Evolutionary conservation across 2,113 vertebrate genomes (phyloP).

Genomic region (Ceratotherium simum): DNA sequence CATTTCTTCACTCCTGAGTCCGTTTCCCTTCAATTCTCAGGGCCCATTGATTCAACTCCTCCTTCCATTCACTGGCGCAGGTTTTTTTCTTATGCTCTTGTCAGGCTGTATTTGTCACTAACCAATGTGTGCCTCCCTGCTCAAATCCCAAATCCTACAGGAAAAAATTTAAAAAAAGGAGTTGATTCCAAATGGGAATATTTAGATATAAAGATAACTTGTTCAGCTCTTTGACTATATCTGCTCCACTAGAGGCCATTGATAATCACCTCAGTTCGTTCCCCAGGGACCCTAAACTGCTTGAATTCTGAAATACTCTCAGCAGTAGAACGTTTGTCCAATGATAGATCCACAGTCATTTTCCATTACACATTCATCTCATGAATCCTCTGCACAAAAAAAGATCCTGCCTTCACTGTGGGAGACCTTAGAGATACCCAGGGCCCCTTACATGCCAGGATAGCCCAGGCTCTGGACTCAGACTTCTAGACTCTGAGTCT

Average conservation of each 20-base stretch:
- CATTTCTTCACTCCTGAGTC: not conserved
- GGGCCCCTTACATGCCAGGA: not conserved
- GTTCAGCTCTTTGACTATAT: not conserved
- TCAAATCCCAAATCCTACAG: not conserved
- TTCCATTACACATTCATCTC: not conserved
- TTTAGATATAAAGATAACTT: slow-evolving; percentile 41
- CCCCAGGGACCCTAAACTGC: not conserved
- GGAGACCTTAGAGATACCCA: not conserved
- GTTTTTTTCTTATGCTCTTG: not conserved
- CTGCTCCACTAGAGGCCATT: not conserved
- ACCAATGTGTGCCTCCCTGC: not conserved
- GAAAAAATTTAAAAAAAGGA: not conserved
- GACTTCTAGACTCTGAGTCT: not conserved
- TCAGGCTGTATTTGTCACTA: slow-evolving; percentile 41
- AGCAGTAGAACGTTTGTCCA: not conserved
- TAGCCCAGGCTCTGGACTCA: not conserved
- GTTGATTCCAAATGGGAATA: not conserved
- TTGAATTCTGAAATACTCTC: not conserved
- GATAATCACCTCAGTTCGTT: not conserved
- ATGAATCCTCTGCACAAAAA: not conserved
- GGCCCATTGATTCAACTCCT: not conserved
- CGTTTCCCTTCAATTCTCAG: not conserved
- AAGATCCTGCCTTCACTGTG: not conserved
- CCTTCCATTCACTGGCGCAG: not conserved
- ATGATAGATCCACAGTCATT: not conserved